These are phyloP conservation scores for Lingula anatina DNA, from an alignment of 2,888 invertebrate species.

Conservation along the genomic window DNA sequence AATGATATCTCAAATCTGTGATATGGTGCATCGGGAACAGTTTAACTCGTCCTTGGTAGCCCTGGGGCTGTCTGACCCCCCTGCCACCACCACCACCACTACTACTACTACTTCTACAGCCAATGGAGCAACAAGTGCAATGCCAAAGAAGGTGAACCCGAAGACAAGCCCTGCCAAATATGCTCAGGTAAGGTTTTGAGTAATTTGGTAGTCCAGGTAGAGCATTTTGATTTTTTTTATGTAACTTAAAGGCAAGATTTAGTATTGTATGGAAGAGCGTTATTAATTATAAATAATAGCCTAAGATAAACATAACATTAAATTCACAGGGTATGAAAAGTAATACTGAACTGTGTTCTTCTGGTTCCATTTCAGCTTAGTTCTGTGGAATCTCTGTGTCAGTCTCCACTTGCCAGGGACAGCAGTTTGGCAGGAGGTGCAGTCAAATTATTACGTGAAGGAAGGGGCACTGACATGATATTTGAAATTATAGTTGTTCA, in stretches of 20 bases:
- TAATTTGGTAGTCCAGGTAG: too few relatives aligned
- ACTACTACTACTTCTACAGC: not conserved
- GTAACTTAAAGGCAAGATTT: too few relatives aligned
- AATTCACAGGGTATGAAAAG: too few relatives aligned
- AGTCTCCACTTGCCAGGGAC: conserved; percentile 58
- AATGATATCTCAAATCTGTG: conserved; percentile 55
- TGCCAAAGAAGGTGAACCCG: too few relatives aligned
- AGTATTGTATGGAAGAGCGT: too few relatives aligned
- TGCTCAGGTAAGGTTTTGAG: conserved; percentile 23
- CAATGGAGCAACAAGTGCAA: too few relatives aligned
- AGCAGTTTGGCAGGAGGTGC: conserved; percentile 60
- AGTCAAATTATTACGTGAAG: conserved; percentile 58
- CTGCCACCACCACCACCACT: not conserved
- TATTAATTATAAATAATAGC: too few relatives aligned
- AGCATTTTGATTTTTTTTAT: too few relatives aligned
- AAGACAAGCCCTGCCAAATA: conserved; percentile 22
- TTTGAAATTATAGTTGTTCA: conserved; percentile 58
- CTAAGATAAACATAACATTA: too few relatives aligned
- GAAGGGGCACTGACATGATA: conserved; percentile 62
- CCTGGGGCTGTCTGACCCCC: conserved; percentile 56
- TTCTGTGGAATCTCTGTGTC: conserved; percentile 62
- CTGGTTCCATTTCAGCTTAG: conserved; percentile 54
- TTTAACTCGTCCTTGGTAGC: conserved; percentile 61
- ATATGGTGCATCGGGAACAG: conserved; percentile 61
- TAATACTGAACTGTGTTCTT: too few relatives aligned